Evolutionary conservation across 2,797 vertebrate species (phyloP), one percentile per base, ranked within the genome.

Genomic region (Leptatherina wallacei): DNA sequence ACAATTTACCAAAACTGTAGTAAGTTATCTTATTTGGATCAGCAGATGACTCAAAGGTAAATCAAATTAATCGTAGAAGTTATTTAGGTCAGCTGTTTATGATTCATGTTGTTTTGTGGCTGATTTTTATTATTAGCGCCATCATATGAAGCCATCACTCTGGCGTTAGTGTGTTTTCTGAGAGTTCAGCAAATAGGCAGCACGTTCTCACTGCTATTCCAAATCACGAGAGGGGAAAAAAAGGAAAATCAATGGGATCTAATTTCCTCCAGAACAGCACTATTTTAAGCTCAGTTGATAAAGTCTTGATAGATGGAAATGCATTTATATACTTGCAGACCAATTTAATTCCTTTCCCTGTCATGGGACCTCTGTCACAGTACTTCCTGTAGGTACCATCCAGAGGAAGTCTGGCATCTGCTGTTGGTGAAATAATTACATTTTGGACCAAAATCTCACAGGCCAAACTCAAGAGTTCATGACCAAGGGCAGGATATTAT

Each of bases 361-460:
- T 88, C 85, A 81, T 75, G 83, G 83, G 88, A 87, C 77, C 80
- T 78, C 76, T 77, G 85, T 86, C 77, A 75, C 73, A 80, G 65
- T 73, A 85, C 87, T 91, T 94, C 92, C 93, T 92, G 91, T 84
- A 91, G 89, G 91, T 92, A 84, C 80, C 88, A 91, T 91, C 80
- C 85, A 88, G 61, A 90, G 93, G 92, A 93, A 93, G 90, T 92
- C 86, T 89, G 91, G 87, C 87, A 88, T 89, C 77, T 88, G 91
- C 86, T 90, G 77, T 85, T 80, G 87, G 82, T 90, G 84, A 82
- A 85, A 87, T 90, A 85, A 90, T 92, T 87, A 85, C 69, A 69
- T 89, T 92, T 79, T 73, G 72, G 76, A 79, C 67, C 82, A 70
- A 90, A 87, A 80, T 86, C 73, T 78, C 74, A 82, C 27, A 71